Evolutionary conservation across 1,140 invertebrate genomes (phyloP), one percentile per base, ranked within the genome.

Genomic region (Saccostrea echinata): DNA sequence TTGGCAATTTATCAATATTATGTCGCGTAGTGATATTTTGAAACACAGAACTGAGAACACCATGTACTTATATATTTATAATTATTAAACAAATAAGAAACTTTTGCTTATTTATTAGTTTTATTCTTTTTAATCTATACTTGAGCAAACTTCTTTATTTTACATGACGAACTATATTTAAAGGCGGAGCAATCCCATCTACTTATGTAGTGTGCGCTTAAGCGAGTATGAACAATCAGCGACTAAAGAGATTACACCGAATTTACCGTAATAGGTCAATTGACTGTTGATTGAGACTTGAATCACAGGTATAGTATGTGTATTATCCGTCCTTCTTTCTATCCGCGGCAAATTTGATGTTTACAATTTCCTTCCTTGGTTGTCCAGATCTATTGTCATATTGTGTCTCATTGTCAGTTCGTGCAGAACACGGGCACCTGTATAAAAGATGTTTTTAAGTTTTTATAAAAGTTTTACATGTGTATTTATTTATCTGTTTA

Each of bases 221-320:
- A 30, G 24, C 68, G 68, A 76, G 27, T 76, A 76, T 76, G 68
- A 76, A 76, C 68, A 76, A 76, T 76, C 68, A 76, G 30, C 68
- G 68, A 76, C 68, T 76, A 76, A 76, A 76, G 68, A 76, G 68
- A 76, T 76, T 76, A 76, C 68, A 76, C 68, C 68, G 68, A 76
- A 76, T 76, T 76, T 76, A 76, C 68, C 68, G 68, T 76, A 76
- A 76, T 76, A 76, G 68, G 68, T 76, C 68, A 76, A 76, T 76
- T 76, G 68, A 76, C 68, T 76, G 68, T 76, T 76, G 68, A 76
- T 76, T 76, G 68, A 76, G 27, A 76, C 68, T 76, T 30, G 68
- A 76, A 76, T 27, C 68, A 76, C 68, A 76, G 68, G 68, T 76
- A 76, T 76, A 76, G 68, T 76, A 76, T 76, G 27, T 27, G 68